Evolutionary conservation across 2,888 invertebrate species (phyloP).

Genomic region (Chrysodeixis includens): DNA sequence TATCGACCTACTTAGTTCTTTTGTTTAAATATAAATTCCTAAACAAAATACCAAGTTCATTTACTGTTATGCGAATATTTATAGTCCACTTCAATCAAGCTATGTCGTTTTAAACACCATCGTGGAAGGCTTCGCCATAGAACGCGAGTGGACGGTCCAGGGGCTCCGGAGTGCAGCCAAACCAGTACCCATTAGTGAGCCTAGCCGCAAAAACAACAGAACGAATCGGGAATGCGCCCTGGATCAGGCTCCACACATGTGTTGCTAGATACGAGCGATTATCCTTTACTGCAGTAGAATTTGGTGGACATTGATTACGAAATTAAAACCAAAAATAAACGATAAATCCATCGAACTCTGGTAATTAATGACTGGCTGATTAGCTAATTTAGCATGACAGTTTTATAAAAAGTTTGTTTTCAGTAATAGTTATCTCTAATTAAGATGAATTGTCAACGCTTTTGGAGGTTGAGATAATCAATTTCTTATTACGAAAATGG

Average conservation of each 20-base stretch:
- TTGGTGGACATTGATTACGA: slow-evolving; percentile 14
- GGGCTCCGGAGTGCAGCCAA: slow-evolving; percentile 65
- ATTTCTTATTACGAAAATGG: neutral
- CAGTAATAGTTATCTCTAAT: neutral
- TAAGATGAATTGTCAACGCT: neutral
- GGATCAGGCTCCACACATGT: slow-evolving; percentile 71
- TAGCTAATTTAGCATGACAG: neutral
- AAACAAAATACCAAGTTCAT: slow-evolving; percentile 16
- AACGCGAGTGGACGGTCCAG: slow-evolving; percentile 60
- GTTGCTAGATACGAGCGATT: slow-evolving; percentile 69
- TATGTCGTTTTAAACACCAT: slow-evolving; percentile 54
- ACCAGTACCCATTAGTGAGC: slow-evolving; percentile 87
- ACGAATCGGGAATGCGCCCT: slow-evolving; percentile 88
- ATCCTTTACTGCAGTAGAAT: slow-evolving; percentile 52
- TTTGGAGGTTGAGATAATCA: neutral
- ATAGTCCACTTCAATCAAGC: slow-evolving; percentile 46
- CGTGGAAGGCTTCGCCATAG: slow-evolving; percentile 52
- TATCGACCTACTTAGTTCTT: neutral
- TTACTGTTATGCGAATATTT: slow-evolving; percentile 50
- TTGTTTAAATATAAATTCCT: neutral
- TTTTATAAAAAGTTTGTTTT: slow-evolving; percentile 1
- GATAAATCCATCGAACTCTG: neutral
- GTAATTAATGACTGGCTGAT: neutral
- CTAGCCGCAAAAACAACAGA: slow-evolving; percentile 88
- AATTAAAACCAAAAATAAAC: slow-evolving; percentile 7